Evolutionary conservation across 2,113 vertebrate genomes (phyloP).

Genomic region (Nestor notabilis): DNA sequence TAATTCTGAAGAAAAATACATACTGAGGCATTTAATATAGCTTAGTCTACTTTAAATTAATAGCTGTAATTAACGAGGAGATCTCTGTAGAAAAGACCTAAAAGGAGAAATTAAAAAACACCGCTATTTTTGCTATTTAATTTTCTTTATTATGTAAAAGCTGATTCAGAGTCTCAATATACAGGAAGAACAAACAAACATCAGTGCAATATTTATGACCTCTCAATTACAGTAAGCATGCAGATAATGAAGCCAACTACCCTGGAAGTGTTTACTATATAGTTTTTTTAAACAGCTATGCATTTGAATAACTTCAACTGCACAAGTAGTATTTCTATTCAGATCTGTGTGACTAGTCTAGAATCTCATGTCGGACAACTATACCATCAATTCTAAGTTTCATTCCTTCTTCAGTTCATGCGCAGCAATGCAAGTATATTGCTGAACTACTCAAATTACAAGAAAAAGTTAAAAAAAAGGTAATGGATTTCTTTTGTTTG

Average conservation of each 20-base stretch:
- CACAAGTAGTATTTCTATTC: not conserved
- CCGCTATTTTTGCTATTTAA: not conserved
- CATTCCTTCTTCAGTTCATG: not conserved
- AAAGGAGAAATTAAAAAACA: not conserved
- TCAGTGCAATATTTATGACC: not conserved
- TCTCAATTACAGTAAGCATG: not conserved
- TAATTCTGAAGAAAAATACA: conserved; percentile 37
- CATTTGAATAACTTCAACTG: not conserved
- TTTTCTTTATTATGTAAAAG: not conserved
- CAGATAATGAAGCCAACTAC: not conserved
- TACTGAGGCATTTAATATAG: not conserved
- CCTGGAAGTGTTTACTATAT: not conserved
- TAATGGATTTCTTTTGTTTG: not conserved
- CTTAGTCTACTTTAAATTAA: conserved; percentile 12
- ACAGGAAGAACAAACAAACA: not conserved
- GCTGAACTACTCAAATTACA: not conserved
- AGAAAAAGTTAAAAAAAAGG: not conserved
- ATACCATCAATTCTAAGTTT: not conserved
- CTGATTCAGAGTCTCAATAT: not conserved
- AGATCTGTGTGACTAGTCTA: not conserved
- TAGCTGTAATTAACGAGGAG: conserved; percentile 21
- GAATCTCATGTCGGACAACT: not conserved
- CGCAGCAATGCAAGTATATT: not conserved
- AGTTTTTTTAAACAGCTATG: not conserved
- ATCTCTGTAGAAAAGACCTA: conserved; percentile 1